Conservation (phyloP, 2,888 invertebrate genomes). For the Synergus japonicus region DNA sequence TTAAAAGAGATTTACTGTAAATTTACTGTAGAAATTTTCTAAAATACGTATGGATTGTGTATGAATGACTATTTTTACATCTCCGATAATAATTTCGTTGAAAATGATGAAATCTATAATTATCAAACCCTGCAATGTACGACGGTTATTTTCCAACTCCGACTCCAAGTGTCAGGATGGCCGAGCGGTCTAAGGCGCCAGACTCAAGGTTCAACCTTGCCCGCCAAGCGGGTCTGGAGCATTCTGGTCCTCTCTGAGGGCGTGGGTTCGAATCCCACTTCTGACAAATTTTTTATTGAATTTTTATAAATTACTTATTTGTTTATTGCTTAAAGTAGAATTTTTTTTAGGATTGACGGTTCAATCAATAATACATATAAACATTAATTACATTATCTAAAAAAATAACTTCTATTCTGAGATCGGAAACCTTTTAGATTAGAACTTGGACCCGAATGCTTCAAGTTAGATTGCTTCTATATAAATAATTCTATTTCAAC, state of each 20-base stretch:
- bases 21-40: too few species aligned
- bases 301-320: background rate
- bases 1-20: too few species aligned
- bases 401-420: too few species aligned
- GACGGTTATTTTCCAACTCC: background rate
- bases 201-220: slow-evolving; percentile 79
- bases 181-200: slow-evolving; percentile 83
- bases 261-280: slow-evolving; percentile 83
- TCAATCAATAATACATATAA: background rate
- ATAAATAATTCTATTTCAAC: too few species aligned
- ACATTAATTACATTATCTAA: background rate
- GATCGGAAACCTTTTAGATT: too few species aligned
- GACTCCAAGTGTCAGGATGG: slow-evolving; percentile 78
- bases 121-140: background rate
- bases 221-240: slow-evolving; percentile 60
- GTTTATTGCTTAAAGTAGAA: background rate
- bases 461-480: too few species aligned
- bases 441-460: too few species aligned
- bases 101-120: background rate
- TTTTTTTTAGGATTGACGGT: background rate
- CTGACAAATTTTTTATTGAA: slow-evolving; percentile 78
- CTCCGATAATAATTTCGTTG: too few species aligned
- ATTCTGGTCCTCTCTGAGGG: slow-evolving; percentile 80
- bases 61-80: too few species aligned
- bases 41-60: too few species aligned